phyloP scores from a whole-genome alignment of 2,113 vertebrate genomes.

The Ranitomeya variabilis region DNA sequence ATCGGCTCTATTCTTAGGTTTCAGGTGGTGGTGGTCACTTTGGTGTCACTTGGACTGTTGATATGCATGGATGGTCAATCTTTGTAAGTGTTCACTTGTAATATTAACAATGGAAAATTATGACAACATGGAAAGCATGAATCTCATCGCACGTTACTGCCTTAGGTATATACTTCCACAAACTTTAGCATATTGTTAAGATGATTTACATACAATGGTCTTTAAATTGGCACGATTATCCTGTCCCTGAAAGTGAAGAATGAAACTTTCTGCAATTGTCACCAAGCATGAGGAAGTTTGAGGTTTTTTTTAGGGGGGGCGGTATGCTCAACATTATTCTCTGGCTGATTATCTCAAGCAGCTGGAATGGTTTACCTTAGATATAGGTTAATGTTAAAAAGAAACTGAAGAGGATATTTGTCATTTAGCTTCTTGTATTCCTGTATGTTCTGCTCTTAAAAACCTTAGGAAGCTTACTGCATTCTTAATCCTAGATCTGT shows the following conservation, averaged over 20 bases:
- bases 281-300: background rate
- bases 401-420: too few relatives aligned
- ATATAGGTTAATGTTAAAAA: too few relatives aligned
- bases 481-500: too few relatives aligned
- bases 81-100: background rate
- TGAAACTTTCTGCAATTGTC: background rate
- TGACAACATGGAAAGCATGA: background rate
- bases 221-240: background rate
- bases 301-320: background rate
- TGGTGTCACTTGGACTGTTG: background rate
- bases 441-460: too few relatives aligned
- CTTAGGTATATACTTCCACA: background rate
- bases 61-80: too few relatives aligned
- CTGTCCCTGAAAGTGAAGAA: background rate
- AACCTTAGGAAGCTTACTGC: too few relatives aligned
- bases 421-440: too few relatives aligned
- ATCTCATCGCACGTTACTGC: background rate
- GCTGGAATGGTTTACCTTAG: background rate
- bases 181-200: background rate
- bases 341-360: background rate
- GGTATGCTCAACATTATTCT: background rate
- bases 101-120: background rate
- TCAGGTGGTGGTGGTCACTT: background rate
- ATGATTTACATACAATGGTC: slow-evolving; percentile 5
- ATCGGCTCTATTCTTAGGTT: too few relatives aligned